These are phyloP conservation scores for Parasteatoda lunata DNA, from an alignment of 2,888 invertebrate species.

Conservation along the genomic window DNA sequence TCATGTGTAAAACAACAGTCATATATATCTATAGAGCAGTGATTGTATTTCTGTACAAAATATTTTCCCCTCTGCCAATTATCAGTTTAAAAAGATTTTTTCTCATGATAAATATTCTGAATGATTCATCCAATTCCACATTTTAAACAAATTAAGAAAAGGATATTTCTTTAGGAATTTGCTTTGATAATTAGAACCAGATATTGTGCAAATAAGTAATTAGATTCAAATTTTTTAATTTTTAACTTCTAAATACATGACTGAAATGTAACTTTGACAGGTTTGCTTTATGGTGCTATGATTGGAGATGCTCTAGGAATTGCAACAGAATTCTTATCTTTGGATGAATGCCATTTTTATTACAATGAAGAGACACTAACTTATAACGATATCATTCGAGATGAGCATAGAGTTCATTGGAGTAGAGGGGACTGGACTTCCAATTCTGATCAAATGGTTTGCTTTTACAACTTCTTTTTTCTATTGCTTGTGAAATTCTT, in stretches of 20 bases:
- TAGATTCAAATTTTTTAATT: not conserved
- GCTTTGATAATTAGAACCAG: not conserved
- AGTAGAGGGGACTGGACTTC: slow-evolving; percentile 75
- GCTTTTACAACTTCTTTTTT: slow-evolving; percentile 8
- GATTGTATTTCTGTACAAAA: too few species aligned
- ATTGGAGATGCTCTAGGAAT: slow-evolving; percentile 65
- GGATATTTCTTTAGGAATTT: not conserved
- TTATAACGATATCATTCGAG: slow-evolving; percentile 73
- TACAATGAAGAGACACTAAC: slow-evolving; percentile 72
- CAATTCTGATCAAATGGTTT: slow-evolving; percentile 75
- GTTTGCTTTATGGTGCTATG: slow-evolving; percentile 61
- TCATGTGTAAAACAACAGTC: too few species aligned
- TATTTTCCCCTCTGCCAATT: too few species aligned
- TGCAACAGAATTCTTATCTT: slow-evolving; percentile 72
- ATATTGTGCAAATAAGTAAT: too few species aligned
- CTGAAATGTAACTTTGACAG: slow-evolving; percentile 2
- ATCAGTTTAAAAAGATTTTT: too few species aligned
- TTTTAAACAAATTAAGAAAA: not conserved
- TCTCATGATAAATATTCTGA: too few species aligned
- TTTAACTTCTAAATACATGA: too few species aligned
- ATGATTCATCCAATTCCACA: not conserved
- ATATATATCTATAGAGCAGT: too few species aligned
- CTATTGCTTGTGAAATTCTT: too few species aligned
- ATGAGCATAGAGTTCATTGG: slow-evolving; percentile 74
- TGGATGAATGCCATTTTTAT: slow-evolving; percentile 74